A percentile compares a stretch with the other conserved stretches of the same genome.
Conservation (phyloP, 2,888 invertebrate species). For the Limnephilus rhombicus region DNA sequence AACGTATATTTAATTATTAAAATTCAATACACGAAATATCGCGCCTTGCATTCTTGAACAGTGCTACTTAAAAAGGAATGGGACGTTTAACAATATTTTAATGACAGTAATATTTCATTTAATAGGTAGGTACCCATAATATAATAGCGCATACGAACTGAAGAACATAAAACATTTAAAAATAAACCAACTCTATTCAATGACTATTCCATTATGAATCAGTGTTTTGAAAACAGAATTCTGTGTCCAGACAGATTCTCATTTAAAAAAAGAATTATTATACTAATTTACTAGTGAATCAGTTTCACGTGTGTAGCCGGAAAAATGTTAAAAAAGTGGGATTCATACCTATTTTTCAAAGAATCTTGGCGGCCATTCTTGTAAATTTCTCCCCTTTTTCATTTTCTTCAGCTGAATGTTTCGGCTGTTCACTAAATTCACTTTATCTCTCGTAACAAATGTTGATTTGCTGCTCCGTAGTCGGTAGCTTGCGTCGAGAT, state of each 20-base stretch:
- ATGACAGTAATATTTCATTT: not conserved
- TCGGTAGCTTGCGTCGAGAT: no score
- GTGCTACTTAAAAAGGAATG: not conserved
- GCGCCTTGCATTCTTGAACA: conserved; percentile 12
- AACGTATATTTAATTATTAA: not conserved
- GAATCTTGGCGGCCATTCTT: not conserved
- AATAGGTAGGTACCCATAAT: not conserved
- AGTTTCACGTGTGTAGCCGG: conserved; percentile 26
- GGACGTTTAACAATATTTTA: not conserved
- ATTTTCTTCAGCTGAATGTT: not conserved
- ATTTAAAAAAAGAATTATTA: conserved; percentile 26
- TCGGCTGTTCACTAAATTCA: no score
- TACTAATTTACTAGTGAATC: not conserved
- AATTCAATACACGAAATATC: conserved; percentile 13
- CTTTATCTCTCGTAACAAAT: no score
- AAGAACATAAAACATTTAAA: not conserved
- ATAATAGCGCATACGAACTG: not conserved
- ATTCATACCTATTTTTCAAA: not conserved
- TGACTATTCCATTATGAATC: not conserved
- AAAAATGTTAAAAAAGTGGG: not conserved
- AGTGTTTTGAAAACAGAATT: conserved; percentile 8
- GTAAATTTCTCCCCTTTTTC: not conserved
- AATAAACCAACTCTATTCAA: conserved; percentile 9
- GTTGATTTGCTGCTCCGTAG: no score
- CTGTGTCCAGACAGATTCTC: conserved; percentile 26